Conservation (phyloP, 2,797 vertebrate genomes). For the Gorsachius magnificus region DNA sequence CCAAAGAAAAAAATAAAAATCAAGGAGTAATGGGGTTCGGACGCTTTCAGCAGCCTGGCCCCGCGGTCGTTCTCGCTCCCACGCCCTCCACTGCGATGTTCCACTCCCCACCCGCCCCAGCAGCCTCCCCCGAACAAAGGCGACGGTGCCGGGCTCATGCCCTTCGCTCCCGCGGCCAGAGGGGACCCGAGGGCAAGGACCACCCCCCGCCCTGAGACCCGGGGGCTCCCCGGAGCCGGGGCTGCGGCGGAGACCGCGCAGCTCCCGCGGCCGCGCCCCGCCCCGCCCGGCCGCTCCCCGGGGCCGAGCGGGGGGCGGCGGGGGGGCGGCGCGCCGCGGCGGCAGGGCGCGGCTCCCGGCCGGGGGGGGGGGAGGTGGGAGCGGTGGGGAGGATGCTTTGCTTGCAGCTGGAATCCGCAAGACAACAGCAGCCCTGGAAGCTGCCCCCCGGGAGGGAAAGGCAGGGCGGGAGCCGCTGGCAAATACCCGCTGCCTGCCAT, state of each 20-base stretch:
- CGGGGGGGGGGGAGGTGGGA: too few relatives aligned
- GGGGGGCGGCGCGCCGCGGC: background rate
- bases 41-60: background rate
- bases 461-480: background rate
- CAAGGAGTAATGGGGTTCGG: background rate
- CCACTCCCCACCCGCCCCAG: background rate
- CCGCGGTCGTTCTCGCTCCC: background rate
- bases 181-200: fast-evolving
- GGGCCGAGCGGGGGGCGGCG: background rate
- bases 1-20: background rate
- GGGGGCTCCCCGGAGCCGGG: too few relatives aligned
- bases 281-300: too few relatives aligned
- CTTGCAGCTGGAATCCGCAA: background rate
- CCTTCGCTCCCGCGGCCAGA: background rate
- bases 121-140: constrained; percentile 20
- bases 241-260: background rate
- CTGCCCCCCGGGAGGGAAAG: background rate
- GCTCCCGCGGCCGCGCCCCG: background rate
- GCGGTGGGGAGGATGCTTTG: background rate
- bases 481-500: background rate
- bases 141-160: background rate
- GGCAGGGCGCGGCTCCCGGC: background rate
- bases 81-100: background rate
- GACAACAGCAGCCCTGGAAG: background rate
- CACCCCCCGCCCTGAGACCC: too few relatives aligned